Conservation (phyloP, 1,140 invertebrate genomes). For the Cydia amplana region DNA sequence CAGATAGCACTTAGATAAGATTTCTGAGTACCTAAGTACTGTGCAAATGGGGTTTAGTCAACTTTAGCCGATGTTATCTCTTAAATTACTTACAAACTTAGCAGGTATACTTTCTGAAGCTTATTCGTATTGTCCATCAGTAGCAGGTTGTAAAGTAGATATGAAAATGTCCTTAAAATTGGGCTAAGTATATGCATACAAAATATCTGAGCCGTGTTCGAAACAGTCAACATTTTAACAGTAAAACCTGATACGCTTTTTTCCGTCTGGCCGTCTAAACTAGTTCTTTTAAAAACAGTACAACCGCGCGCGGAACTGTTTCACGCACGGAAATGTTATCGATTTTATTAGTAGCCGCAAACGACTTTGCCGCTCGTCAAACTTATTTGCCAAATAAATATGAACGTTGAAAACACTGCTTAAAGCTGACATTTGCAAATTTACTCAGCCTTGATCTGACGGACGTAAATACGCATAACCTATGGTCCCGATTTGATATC, state of each 20-base stretch:
- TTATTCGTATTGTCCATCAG: too few species aligned
- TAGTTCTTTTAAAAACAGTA: conserved; percentile 30
- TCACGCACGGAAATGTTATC: conserved; percentile 12
- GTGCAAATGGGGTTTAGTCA: neutral
- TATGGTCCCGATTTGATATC: conserved; percentile 15
- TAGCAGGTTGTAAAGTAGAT: neutral
- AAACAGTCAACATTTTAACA: conserved; percentile 32
- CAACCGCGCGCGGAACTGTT: conserved; percentile 15
- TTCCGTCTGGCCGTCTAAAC: conserved; percentile 21
- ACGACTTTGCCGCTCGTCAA: neutral
- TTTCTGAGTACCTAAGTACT: neutral
- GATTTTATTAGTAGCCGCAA: conserved; percentile 2
- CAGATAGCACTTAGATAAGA: neutral
- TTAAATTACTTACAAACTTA: too few species aligned
- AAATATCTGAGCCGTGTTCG: conserved; percentile 15
- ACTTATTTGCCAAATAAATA: neutral
- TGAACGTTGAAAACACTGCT: neutral
- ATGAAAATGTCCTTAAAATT: neutral
- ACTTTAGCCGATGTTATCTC: neutral
- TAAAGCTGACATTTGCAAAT: neutral
- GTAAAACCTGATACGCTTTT: conserved; percentile 31
- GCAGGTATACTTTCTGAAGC: too few species aligned
- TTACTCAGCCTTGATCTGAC: neutral
- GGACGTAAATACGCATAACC: neutral
- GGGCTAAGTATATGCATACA: conserved; percentile 12